A percentile compares a stretch with the other conserved stretches of the same genome.
phyloP scores from a whole-genome alignment of 2,888 invertebrate genomes.

The Drosophila mayaguana region DNA sequence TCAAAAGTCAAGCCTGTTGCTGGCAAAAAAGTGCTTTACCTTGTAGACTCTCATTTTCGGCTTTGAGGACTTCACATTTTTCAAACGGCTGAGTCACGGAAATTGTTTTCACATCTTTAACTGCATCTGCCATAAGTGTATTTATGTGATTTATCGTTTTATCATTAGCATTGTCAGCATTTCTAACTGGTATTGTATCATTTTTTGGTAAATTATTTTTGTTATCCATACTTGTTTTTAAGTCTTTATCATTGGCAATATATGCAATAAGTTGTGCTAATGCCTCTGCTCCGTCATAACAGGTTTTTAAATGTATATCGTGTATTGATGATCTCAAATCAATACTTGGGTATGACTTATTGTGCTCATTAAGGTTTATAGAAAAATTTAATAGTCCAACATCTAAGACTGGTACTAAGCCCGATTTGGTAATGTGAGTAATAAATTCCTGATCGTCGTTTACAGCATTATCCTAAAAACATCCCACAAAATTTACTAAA shows the following conservation, averaged over 20 bases:
- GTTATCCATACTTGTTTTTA: constrained; percentile 31
- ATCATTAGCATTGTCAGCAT: constrained; percentile 88
- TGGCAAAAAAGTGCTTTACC: neutral
- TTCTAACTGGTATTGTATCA: constrained; percentile 26
- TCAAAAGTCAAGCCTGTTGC: constrained; percentile 59
- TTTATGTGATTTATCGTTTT: constrained; percentile 92
- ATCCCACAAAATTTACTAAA: neutral
- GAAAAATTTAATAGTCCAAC: constrained; percentile 94
- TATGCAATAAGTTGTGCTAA: constrained; percentile 94
- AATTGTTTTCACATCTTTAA: constrained; percentile 88
- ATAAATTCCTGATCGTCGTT: neutral
- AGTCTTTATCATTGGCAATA: constrained; percentile 93
- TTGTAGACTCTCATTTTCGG: constrained; percentile 84
- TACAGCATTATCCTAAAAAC: neutral
- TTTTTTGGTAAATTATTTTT: neutral
- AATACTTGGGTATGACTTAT: constrained; percentile 85
- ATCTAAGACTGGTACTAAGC: constrained; percentile 94
- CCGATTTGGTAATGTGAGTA: constrained; percentile 10
- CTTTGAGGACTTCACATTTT: constrained; percentile 88
- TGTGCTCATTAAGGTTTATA: constrained; percentile 88
- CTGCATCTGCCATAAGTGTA: constrained; percentile 94
- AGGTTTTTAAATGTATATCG: constrained; percentile 93
- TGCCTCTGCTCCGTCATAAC: constrained; percentile 94
- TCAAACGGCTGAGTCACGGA: neutral
- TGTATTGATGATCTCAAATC: constrained; percentile 95